Percentiles rank a stretch among this genome's conserved stretches.
Conservation (phyloP, 2,797 vertebrate species). For the Trachurus trachurus region DNA sequence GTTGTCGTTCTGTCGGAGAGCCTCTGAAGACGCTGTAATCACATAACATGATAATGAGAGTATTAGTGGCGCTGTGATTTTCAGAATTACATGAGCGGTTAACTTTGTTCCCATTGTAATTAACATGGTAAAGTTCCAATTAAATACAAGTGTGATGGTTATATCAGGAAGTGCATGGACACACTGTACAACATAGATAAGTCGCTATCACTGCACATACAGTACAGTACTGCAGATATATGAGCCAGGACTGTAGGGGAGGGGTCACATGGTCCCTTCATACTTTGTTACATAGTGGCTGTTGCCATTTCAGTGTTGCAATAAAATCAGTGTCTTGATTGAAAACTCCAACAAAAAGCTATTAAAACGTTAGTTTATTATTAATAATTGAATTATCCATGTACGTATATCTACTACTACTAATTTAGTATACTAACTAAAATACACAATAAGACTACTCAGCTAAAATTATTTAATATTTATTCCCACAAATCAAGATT, state of each 20-base stretch:
- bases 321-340: not conserved
- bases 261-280: not conserved
- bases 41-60: not conserved
- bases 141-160: not conserved
- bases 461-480: not conserved
- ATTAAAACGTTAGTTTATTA: no score
- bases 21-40: slow-evolving; percentile 12
- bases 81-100: not conserved
- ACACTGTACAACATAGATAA: not conserved
- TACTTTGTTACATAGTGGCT: not conserved
- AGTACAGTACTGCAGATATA: not conserved
- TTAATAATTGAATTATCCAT: no score
- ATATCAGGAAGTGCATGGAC: not conserved
- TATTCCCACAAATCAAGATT: not conserved
- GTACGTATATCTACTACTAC: no score
- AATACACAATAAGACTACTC: no score
- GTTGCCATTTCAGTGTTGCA: not conserved
- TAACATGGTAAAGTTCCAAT: not conserved
- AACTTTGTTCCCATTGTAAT: not conserved
- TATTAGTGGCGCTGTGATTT: not conserved
- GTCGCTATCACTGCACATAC: not conserved
- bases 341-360: not conserved
- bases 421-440: no score
- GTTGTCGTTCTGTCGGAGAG: not conserved
- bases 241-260: not conserved